phyloP scores from a whole-genome alignment of 2,113 vertebrate species.

The Pan troglodytes region NHGRI_mPanTro3-v2.1_pri NC_072411.2:54854001-54854500 shows the following conservation, averaged over 20 bases:
- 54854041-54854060: neutral
- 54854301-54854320: neutral
- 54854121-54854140: neutral
- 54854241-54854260: neutral
- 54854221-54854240: neutral
- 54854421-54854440: neutral
- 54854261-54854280: neutral
- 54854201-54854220: neutral
- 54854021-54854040: neutral
- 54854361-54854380: neutral
- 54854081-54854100: neutral
- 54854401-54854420: slow-evolving; percentile 28
- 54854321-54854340: neutral
- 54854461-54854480: neutral
- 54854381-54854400: neutral
- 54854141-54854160: neutral
- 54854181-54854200: neutral
- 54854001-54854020: neutral
- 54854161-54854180: neutral
- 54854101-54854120: neutral
- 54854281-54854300: slow-evolving; percentile 1
- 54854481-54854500: neutral
- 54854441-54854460: neutral
- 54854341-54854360: neutral
- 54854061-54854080: neutral